Conservation (phyloP, 2,113 vertebrate species). For the Gobio gobio region DNA sequence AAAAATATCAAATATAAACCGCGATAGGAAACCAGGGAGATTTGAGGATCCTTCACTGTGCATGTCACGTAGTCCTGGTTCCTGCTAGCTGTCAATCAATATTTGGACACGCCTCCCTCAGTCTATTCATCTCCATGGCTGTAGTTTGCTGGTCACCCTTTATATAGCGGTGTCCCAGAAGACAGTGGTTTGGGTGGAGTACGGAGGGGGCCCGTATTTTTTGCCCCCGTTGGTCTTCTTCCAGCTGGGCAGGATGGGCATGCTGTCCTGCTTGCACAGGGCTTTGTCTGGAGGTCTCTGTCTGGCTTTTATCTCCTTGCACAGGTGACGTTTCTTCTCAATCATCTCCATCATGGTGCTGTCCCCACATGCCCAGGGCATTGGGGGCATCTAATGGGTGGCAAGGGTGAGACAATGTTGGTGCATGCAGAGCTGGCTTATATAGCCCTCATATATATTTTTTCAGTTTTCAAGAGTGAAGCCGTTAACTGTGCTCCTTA, state of each 20-base stretch:
- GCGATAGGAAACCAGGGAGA: slow-evolving; percentile 61
- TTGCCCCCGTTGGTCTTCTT: slow-evolving; percentile 86
- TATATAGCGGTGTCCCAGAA: slow-evolving; percentile 94
- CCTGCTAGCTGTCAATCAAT: slow-evolving; percentile 49
- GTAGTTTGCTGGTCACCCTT: slow-evolving; percentile 51
- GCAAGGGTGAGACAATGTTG: slow-evolving; percentile 45
- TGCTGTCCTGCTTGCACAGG: slow-evolving; percentile 95
- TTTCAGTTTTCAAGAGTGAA: neutral
- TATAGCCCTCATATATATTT: neutral
- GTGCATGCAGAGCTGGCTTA: slow-evolving; percentile 25
- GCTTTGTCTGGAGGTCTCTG: slow-evolving; percentile 89
- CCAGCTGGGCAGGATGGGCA: slow-evolving; percentile 95
- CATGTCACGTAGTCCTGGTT: slow-evolving; percentile 57
- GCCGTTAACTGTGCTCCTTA: neutral
- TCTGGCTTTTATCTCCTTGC: slow-evolving; percentile 93
- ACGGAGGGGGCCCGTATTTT: slow-evolving; percentile 89
- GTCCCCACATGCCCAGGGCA: slow-evolving; percentile 93
- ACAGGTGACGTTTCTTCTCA: slow-evolving; percentile 94
- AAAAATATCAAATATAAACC: slow-evolving; percentile 73
- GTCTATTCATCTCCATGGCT: slow-evolving; percentile 17
- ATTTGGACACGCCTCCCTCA: slow-evolving; percentile 29
- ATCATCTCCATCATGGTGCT: slow-evolving; percentile 98
- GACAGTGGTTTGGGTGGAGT: slow-evolving; percentile 88
- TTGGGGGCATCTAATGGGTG: slow-evolving; percentile 78
- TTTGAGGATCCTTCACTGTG: slow-evolving; percentile 41